Evolutionary conservation across 2,113 vertebrate genomes (phyloP), one percentile per base, ranked within the genome.

Genomic region (Gallinago undulata): DNA sequence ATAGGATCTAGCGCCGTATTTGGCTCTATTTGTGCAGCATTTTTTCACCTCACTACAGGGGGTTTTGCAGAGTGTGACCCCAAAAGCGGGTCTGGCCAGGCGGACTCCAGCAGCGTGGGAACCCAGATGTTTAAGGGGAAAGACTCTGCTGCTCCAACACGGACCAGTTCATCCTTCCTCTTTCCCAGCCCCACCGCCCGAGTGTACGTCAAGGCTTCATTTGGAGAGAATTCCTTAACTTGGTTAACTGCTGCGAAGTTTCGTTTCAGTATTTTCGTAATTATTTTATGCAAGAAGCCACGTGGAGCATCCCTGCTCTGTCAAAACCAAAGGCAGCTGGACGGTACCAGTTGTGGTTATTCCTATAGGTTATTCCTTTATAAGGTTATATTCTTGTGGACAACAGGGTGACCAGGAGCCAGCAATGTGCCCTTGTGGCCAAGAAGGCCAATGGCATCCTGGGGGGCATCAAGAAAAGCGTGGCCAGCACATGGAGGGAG

Each of bases 1-100:
- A 12, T 5, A 21, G 25, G 14, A 18, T 18, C 1, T 3, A 7
- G 10, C 0, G 0, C 1, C 0, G 2, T 19, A 3, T 67, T 47
- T 47, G 51, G 1, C 41, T 68, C 37, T 19, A 27, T 57, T 53
- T 63, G 33, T 22, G 19, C 1, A 1, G 9, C 23, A n/a, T 13
- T n/a, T 60, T 70, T 33, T 19, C 41, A n/a, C 47, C 47, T 47
- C 2, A 3, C 37, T 39, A 2, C 41, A 45, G 47, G 19, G 10
- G 37, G 84, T 37, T 27, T 53, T 31, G 62, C 51, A 21, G 41
- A 62, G 4, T 8, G 12, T 43, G 9, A 14, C 47, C 31, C 56
- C 51, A 3, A 45, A 43, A 80, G 19, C 1, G 6, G 8, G 6
- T 60, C 72, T 2, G 3, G 45, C 31, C 64, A 55, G 76, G 8